phyloP scores from a whole-genome alignment of 35 echinoderm and acorn worm species.

The Strongylocentrotus purpuratus region DNA sequence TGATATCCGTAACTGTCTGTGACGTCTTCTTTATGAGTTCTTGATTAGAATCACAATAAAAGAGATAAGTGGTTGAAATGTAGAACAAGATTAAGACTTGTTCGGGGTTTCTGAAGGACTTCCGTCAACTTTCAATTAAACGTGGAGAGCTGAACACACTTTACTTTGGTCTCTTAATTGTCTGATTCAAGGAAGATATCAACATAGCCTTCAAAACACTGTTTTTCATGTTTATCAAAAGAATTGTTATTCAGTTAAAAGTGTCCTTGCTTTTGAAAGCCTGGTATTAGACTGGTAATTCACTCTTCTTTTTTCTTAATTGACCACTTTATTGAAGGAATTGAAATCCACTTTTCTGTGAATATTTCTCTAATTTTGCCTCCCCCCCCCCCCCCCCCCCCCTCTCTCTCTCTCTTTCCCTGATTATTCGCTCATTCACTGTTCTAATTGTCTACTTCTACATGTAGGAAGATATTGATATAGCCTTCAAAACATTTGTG shows the following conservation, averaged over 20 bases:
- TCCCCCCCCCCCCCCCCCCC: no score
- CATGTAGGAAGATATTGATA: no score
- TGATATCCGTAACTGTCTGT: not conserved
- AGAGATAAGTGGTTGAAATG: not conserved
- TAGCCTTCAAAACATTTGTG: no score
- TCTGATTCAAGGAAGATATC: not conserved
- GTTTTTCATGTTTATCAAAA: not conserved
- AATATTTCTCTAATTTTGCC: not conserved
- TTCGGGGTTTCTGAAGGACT: not conserved
- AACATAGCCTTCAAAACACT: not conserved
- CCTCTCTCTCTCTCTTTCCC: no score
- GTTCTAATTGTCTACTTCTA: no score
- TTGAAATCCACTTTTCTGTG: not conserved
- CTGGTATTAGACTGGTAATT: no score
- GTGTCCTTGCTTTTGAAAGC: no score
- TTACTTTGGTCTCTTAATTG: not conserved
- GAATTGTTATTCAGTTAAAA: not conserved
- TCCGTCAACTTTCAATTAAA: not conserved
- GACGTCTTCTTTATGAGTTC: not conserved
- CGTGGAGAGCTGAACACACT: not conserved
- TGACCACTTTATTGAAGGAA: not conserved
- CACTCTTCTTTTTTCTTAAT: no score
- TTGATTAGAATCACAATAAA: not conserved
- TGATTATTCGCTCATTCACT: no score
- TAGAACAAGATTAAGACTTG: not conserved